Evolutionary conservation across 2,888 invertebrate genomes (phyloP), one percentile per base, ranked within the genome.

Genomic region (Achlya flavicornis): DNA sequence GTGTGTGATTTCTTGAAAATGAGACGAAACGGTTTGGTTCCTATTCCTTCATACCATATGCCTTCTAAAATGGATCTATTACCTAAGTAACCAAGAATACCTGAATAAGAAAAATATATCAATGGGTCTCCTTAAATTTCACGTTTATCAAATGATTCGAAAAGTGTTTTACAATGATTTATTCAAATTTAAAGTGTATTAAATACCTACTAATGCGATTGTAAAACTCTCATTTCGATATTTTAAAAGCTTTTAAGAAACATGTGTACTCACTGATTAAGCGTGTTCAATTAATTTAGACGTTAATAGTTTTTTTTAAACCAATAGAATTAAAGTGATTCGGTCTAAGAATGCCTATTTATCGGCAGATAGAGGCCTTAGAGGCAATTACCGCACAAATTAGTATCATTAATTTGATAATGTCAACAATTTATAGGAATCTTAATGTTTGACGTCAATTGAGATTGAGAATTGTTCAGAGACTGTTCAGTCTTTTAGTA

Each of bases 181-280:
- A 38, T 38, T 38, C 38, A 38, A 38, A 10, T 35, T 38, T 38
- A 38, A 38, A 38, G 11, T 11, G 38, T 38, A 38, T 38, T 10
- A 38, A 38, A 11, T 35, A 38, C 1, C 1, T 38, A 38, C 38
- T 38, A 38, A n/a, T 48, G 48, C 16, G 3, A 6, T 48, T 48
- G 4, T 74, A 75, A 73, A 73, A 65, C 71, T 72, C 71, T 58
- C 16, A 48, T 16, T 48, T 68, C 64, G 70, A 67, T 61, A 68
- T 80, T 80, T 80, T 80, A 77, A 84, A 81, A 83, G 73, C 78
- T 78, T 76, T 83, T 77, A 74, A 63, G 67, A 71, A 78, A 84
- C 83, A 84, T 76, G 75, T 85, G 85, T 81, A 64, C 38, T 48
- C n/a, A 46, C 26, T 76, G 77, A 79, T 78, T 77, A 68, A 76